Conservation (phyloP, 1,140 invertebrate species). For the Thrips palmi region DNA sequence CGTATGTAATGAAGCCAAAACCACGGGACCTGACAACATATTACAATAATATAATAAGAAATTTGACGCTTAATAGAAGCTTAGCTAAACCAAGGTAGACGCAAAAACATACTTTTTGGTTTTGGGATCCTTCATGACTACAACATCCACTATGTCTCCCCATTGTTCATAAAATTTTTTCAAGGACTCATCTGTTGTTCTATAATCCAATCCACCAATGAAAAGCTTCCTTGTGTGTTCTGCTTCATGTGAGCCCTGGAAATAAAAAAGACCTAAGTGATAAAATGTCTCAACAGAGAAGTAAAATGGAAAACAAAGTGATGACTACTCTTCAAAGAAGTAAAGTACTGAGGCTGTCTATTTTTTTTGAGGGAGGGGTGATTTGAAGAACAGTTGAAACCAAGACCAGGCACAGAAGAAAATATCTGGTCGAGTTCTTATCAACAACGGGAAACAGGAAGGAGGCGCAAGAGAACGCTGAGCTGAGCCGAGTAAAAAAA, state of each 20-base stretch:
- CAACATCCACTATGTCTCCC: slow-evolving; percentile 93
- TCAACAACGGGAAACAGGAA: too few species aligned
- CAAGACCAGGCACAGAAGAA: too few species aligned
- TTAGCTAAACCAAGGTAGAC: not conserved
- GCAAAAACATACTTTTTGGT: slow-evolving; percentile 49
- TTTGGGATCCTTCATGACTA: slow-evolving; percentile 94
- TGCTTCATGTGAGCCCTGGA: slow-evolving; percentile 36
- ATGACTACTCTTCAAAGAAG: too few species aligned
- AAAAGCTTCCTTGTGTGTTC: slow-evolving; percentile 93
- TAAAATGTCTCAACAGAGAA: too few species aligned
- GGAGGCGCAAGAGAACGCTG: too few species aligned
- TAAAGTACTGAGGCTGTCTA: too few species aligned
- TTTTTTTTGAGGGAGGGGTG: too few species aligned
- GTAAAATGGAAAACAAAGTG: too few species aligned
- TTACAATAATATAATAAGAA: not conserved
- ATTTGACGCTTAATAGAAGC: slow-evolving; percentile 3
- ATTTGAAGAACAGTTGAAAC: too few species aligned
- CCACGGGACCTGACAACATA: slow-evolving; percentile 47
- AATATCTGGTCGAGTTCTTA: too few species aligned
- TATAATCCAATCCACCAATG: slow-evolving; percentile 89
- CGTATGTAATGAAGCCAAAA: slow-evolving; percentile 95
- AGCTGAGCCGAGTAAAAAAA: too few species aligned
- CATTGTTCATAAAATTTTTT: slow-evolving; percentile 91
- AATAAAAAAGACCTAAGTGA: too few species aligned
- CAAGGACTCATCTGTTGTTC: slow-evolving; percentile 83